Percentiles rank a stretch among this genome's conserved stretches.
Evolutionary conservation across 2,797 vertebrate species (phyloP).

Genomic region (Muscicapa comitata): DNA sequence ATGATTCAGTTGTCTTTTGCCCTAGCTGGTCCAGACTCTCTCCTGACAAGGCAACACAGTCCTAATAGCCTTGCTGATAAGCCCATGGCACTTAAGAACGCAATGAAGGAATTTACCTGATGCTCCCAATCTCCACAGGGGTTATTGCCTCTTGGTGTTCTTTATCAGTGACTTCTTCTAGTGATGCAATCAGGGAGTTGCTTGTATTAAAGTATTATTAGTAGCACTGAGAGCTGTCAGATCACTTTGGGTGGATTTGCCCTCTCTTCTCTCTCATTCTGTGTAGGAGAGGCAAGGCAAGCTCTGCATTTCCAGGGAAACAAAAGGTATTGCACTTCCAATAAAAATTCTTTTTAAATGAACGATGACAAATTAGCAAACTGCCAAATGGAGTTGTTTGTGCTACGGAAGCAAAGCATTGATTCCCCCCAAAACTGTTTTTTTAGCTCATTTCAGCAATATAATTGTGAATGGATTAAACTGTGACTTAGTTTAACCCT

Average conservation of each 20-base stretch:
- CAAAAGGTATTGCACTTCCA: neutral
- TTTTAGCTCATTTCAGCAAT: neutral
- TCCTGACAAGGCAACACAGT: neutral
- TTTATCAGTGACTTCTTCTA: constrained; percentile 39
- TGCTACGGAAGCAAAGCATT: neutral
- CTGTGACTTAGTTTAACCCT: neutral
- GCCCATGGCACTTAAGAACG: neutral
- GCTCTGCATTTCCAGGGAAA: constrained; percentile 21
- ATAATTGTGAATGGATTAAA: neutral
- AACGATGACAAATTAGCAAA: constrained; percentile 20
- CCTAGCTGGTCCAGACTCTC: neutral
- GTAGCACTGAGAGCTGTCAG: neutral
- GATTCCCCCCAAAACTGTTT: neutral
- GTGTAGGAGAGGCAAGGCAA: neutral
- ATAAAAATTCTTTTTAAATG: neutral
- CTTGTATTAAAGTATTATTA: constrained; percentile 23
- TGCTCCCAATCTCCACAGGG: constrained; percentile 13
- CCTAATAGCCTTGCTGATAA: neutral
- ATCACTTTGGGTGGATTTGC: neutral
- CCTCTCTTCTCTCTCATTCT: neutral
- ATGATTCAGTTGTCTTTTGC: neutral
- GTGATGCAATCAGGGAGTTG: constrained; percentile 30
- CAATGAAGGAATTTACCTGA: neutral
- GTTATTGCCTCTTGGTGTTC: constrained; percentile 31
- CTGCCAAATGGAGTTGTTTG: neutral